These are phyloP conservation scores for Campoplex capitator DNA, from an alignment of 2,888 invertebrate genomes.

Conservation along the genomic window DNA sequence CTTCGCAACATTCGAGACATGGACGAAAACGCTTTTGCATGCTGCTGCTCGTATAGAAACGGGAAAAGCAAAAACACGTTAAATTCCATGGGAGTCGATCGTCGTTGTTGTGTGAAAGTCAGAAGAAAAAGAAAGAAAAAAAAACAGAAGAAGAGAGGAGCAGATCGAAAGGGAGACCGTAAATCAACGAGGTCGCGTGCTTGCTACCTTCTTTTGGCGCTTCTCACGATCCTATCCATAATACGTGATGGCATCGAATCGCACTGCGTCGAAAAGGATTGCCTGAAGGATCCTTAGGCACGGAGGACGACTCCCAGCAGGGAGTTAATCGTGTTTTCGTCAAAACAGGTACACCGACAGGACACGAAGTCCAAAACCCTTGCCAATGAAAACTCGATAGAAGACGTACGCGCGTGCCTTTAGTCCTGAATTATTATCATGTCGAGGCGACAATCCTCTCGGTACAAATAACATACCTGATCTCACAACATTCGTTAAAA, in stretches of 20 bases:
- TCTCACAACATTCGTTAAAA: background rate
- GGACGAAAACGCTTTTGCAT: slow-evolving; percentile 6
- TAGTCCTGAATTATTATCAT: slow-evolving; percentile 5
- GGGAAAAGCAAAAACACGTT: slow-evolving; percentile 4
- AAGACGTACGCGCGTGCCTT: slow-evolving; percentile 27
- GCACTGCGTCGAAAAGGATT: slow-evolving; percentile 51
- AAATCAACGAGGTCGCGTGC: slow-evolving; percentile 66
- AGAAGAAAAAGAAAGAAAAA: background rate
- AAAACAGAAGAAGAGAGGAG: slow-evolving; percentile 13
- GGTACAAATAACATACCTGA: background rate
- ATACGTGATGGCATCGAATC: slow-evolving; percentile 8
- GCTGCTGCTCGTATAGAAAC: slow-evolving; percentile 9
- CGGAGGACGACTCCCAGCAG: slow-evolving; percentile 63
- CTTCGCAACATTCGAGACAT: background rate
- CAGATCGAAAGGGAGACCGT: slow-evolving; percentile 57
- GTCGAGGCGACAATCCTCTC: background rate
- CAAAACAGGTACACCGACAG: slow-evolving; percentile 73
- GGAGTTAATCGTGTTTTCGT: slow-evolving; percentile 78
- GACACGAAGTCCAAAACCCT: slow-evolving; percentile 2
- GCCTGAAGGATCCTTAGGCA: slow-evolving; percentile 66
- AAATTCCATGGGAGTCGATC: slow-evolving; percentile 36
- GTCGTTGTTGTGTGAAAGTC: slow-evolving; percentile 45
- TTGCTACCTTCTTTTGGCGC: slow-evolving; percentile 44
- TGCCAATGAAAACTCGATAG: slow-evolving; percentile 28
- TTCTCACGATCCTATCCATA: slow-evolving; percentile 23